Conservation (phyloP, 2,113 vertebrate species). For the Cephalopholis sonnerati region DNA sequence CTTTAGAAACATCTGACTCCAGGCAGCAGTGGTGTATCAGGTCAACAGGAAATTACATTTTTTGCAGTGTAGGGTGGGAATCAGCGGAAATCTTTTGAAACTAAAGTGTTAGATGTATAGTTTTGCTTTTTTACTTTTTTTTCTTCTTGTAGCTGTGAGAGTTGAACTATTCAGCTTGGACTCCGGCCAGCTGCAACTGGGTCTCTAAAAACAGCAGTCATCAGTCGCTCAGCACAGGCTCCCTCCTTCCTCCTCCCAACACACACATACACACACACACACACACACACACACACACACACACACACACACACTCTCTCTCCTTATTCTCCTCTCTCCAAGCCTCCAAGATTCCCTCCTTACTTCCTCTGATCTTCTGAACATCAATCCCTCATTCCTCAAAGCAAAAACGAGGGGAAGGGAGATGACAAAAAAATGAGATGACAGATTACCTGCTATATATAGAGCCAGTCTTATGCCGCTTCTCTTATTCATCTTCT, state of each 20-base stretch:
- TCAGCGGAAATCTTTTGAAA: conserved; percentile 61
- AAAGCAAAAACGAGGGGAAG: conserved; percentile 71
- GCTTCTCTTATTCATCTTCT: conserved; percentile 74
- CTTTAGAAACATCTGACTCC: conserved; percentile 52
- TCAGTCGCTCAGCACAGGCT: conserved; percentile 35
- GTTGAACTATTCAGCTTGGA: conserved; percentile 47
- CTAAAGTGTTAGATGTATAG: conserved; percentile 51
- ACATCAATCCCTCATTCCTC: conserved; percentile 79
- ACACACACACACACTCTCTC: conserved; percentile 13
- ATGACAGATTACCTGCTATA: conserved; percentile 82
- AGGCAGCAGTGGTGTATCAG: conserved; percentile 35
- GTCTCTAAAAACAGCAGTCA: conserved; percentile 66
- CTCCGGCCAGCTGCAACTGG: conserved; percentile 56
- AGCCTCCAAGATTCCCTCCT: conserved; percentile 65
- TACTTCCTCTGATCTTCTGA: conserved; percentile 74
- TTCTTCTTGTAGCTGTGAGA: conserved; percentile 33
- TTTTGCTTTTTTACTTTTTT: conserved; percentile 26
- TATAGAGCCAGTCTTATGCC: conserved; percentile 70
- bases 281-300: conserved; percentile 38
- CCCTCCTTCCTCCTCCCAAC: conserved; percentile 10
- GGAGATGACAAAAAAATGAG: conserved; percentile 71
- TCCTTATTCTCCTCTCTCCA: conserved; percentile 55
- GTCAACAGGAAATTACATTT: conserved; percentile 42
- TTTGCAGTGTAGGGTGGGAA: conserved; percentile 38
- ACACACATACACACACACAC: conserved; percentile 26